These are phyloP conservation scores for Thalpophila matura DNA, from an alignment of 2,888 invertebrate genomes.

Conservation along the genomic window DNA sequence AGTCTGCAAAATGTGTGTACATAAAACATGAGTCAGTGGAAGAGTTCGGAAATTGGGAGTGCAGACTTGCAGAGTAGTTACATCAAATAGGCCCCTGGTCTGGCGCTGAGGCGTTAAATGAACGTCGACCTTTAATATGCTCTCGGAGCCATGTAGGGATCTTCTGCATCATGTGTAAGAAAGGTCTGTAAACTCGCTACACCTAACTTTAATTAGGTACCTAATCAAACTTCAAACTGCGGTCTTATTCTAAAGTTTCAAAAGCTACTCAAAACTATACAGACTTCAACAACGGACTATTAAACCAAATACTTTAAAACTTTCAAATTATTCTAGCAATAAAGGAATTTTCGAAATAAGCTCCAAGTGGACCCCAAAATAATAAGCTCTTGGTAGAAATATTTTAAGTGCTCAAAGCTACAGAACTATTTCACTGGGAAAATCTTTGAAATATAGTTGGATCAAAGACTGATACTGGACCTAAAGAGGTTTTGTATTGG, in stretches of 20 bases:
- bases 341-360: conserved; percentile 37
- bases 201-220: conserved; percentile 5
- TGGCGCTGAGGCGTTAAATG: too few relatives aligned
- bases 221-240: conserved; percentile 11
- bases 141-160: too few relatives aligned
- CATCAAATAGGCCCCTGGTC: too few relatives aligned
- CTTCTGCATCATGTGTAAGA: too few relatives aligned
- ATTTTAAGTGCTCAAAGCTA: conserved; percentile 2
- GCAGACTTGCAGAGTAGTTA: too few relatives aligned
- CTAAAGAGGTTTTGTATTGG: background rate
- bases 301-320: conserved; percentile 21
- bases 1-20: too few relatives aligned
- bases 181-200: background rate
- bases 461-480: conserved; percentile 17
- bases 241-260: conserved; percentile 23
- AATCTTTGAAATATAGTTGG: conserved; percentile 15
- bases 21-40: too few relatives aligned
- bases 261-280: conserved; percentile 25
- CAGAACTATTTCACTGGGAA: conserved; percentile 22
- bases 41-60: too few relatives aligned
- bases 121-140: too few relatives aligned
- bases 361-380: background rate
- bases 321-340: conserved; percentile 25
- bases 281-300: conserved; percentile 24
- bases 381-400: conserved; percentile 14